Base-by-base conservation (phyloP, 2,797 vertebrate species). In the Mus spretus region DNA sequence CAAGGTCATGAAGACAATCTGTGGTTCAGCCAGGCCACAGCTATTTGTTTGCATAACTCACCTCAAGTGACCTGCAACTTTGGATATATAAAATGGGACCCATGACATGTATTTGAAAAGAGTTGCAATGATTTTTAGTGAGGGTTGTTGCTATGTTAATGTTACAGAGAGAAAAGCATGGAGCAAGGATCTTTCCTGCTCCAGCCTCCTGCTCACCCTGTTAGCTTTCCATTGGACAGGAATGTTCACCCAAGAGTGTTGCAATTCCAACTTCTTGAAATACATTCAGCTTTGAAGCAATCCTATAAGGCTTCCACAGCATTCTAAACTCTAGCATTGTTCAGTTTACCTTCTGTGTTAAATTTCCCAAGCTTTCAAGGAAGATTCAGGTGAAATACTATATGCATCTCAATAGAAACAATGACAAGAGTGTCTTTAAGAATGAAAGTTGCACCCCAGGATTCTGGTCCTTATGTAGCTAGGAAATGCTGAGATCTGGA, bases 361-460 rank as follows among this genome's bases (percentile, higher is more conserved):
- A 89, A 77, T 94, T 88, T 84, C 10, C 19, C 89, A 37, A 95
- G 50, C 72, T 81, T 93, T 87, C 75, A 74, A 34, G 28, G 86
- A 90, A 28, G 44, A 90, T 40, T 91, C 95, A 92, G 3, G 83
- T 97, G 94, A n/a, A 55, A 53, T 93, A 37, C 3, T 22, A 59
- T 17, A n/a, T 63, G 37, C 97, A 53, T 97, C 95, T 94, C 53
- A 88, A 59, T 89, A 79, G 75, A 96, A 91, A 83, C 93, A 96
- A 97, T 93, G 97, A 97, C 98, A 97, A 78, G 77, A 96, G 98
- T 96, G 70, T 59, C 96, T 96, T 96, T 95, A 95, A 85, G 96
- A 94, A 57, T n/a, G 94, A 84, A 85, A 91, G 88, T 80, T 63
- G 83, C 77, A 90, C 97, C 97, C 92, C 75, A 65, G 93, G 86